phyloP scores from a whole-genome alignment of 1,140 invertebrate species.

The Gerris buenoi region DNA sequence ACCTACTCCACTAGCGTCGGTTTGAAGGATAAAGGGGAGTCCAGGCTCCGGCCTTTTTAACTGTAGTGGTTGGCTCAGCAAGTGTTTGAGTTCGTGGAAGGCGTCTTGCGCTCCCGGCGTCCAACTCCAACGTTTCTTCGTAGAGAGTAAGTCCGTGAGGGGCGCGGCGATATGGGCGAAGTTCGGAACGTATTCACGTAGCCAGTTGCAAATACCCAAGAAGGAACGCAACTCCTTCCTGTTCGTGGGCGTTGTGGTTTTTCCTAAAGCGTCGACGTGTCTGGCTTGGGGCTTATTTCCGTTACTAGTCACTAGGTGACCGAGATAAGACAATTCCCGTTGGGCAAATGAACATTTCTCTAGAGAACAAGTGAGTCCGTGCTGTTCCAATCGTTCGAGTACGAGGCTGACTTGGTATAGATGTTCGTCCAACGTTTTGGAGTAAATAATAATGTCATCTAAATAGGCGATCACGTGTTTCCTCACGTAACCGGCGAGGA shows the following conservation, averaged over 20 bases:
- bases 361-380: neutral
- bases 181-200: constrained; percentile 22
- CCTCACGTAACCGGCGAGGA: constrained; percentile 26
- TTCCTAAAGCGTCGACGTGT: neutral
- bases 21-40: constrained; percentile 23
- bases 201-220: constrained; percentile 14
- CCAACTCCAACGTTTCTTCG: constrained; percentile 13
- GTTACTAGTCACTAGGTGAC: neutral
- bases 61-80: neutral
- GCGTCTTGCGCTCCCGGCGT: neutral
- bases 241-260: neutral
- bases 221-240: neutral
- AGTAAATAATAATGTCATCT: constrained; percentile 31
- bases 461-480: constrained; percentile 28
- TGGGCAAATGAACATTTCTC: neutral
- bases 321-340: neutral
- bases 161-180: constrained; percentile 28
- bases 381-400: constrained; percentile 20
- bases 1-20: constrained; percentile 19
- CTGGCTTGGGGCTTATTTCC: neutral
- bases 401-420: constrained; percentile 24
- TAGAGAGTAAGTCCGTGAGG: constrained; percentile 12
- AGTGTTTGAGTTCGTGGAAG: neutral
- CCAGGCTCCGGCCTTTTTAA: constrained; percentile 22
- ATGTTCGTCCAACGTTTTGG: constrained; percentile 25